These are phyloP conservation scores for Drymodes brunneopygia DNA, from an alignment of 2,113 vertebrate species.

Conservation along the genomic window DNA sequence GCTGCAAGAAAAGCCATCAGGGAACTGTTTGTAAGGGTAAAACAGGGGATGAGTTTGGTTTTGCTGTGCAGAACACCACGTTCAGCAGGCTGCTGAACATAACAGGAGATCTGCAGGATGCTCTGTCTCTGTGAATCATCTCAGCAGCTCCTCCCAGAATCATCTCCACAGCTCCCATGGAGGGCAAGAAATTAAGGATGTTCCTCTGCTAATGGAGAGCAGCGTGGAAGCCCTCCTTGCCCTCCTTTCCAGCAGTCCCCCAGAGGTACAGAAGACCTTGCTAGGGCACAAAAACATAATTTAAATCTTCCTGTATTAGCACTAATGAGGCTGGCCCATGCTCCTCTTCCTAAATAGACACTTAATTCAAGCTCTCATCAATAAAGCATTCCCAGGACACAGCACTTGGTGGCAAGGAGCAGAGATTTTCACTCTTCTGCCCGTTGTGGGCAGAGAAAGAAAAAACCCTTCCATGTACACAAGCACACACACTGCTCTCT, in stretches of 20 bases:
- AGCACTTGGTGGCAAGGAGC: not conserved
- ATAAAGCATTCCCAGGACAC: constrained; percentile 12
- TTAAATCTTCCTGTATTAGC: constrained; percentile 25
- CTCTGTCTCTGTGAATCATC: not conserved
- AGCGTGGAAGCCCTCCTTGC: not conserved
- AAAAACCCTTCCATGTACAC: not conserved
- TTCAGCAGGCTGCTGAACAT: not conserved
- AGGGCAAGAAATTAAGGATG: constrained; percentile 22
- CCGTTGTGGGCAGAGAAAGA: fast-evolving
- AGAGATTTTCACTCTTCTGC: not conserved
- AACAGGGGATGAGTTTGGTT: not conserved
- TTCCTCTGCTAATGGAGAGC: not conserved
- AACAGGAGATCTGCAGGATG: not conserved
- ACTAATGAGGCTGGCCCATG: constrained; percentile 39
- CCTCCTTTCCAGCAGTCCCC: constrained; percentile 13
- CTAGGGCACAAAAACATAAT: constrained; percentile 10
- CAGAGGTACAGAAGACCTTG: constrained; percentile 14
- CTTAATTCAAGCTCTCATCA: constrained; percentile 32
- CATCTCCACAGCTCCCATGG: not conserved
- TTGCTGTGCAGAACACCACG: not conserved
- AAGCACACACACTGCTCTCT: not conserved
- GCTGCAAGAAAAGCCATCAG: not conserved
- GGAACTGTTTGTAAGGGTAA: not conserved
- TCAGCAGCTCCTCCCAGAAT: not conserved
- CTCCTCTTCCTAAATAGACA: not conserved